Base-by-base conservation (phyloP, 2,797 vertebrate genomes). In the Zenarchopterus dispar region DNA sequence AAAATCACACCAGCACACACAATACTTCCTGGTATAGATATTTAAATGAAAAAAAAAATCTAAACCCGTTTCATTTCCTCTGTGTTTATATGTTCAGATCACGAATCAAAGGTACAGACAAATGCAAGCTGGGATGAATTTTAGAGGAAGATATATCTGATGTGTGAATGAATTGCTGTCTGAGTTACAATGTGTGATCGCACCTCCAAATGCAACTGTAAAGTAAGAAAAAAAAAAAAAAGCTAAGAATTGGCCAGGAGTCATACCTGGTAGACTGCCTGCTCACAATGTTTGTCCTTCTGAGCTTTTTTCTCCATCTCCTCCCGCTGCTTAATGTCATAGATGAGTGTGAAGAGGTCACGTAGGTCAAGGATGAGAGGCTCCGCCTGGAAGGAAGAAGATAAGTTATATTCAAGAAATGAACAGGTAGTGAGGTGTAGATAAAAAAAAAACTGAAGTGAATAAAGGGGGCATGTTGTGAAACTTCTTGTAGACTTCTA, bases 291-390 rank as follows among this genome's bases (percentile, higher is more conserved):
- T 85, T 99, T 99, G 89, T 97, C 96, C 90, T 98, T 98, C 89
- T 98, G 96, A 79, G 95, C 95, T 90, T 97, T 98, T 92, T 98
- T 99, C 91, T 98, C 96, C 88, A 96, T 86, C 89, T 99, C 97
- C 92, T 99, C 97, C 71, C 96, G 94, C 89, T 98, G 97, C 81
- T 98, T 99, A 90, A 99, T 93, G 90, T 99, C 97, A 16, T 97
- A 98, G 89, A 99, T 97, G 82, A 99, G 97, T 62, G 97, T 97
- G 91, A 99, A 99, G 82, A 99, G 96, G 92, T 99, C 97, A 67
- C 96, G 90, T 82, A 99, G 93, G 91, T 99, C 97, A 82, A 99
- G 92, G 87, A 99, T 98, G 70, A 99, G 96, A 62, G 97, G 96
- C 90, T 99, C 97, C 18, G 97, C 97, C 97, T 99, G 77, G 0